Base-by-base conservation (phyloP, 2,888 invertebrate species). In the Pristionchus fissidentatus region DNA sequence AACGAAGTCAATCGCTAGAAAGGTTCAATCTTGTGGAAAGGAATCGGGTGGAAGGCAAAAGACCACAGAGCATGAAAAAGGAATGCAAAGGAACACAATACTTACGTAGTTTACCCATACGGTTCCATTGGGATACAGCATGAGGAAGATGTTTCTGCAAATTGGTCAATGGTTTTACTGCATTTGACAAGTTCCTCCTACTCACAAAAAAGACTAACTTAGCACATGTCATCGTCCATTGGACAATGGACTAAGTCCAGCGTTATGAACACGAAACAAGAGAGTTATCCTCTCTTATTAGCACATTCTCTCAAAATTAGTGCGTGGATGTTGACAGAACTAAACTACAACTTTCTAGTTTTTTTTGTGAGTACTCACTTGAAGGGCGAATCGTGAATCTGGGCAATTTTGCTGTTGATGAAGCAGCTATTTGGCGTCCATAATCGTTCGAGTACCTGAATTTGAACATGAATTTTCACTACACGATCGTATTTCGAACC, bases 71-170 rank as follows among this genome's bases (percentile, higher is more conserved):
- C 35, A 38, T 55, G 78, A n/a, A 35, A 73, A 41, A 22, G 29
- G 32, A 29, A 29, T 5, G 73, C 60, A n/a, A 15, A 35, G 43
- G n/a, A 26, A 66, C 22, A 70, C 13, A 52, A 35, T 81, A 86
- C 88, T 88, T 79, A 91, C 91, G 84, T 92, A 92, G 84, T 92
- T 92, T 19, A 91, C 91, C 92, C 92, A 92, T 32, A 91, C 90
- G 7, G 91, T 91, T 73, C 90, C 90, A 84, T 90, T 90, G 13
- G 90, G 89, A 80, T 89, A 90, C 1, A 90, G 85, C 91, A 92
- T 92, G 22, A 92, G 87, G 81, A 92, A 92, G 41, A 92, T 89
- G 84, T 91, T 91, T 43, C 88, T 89, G 80, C 79, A 85, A 62
- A 10, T 62, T 49, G 8, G 10, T 49, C 49, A 49, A 49, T 13